These are phyloP conservation scores for Pachyuromys duprasi DNA, from an alignment of 2,797 vertebrate species.

Conservation along the genomic window DNA sequence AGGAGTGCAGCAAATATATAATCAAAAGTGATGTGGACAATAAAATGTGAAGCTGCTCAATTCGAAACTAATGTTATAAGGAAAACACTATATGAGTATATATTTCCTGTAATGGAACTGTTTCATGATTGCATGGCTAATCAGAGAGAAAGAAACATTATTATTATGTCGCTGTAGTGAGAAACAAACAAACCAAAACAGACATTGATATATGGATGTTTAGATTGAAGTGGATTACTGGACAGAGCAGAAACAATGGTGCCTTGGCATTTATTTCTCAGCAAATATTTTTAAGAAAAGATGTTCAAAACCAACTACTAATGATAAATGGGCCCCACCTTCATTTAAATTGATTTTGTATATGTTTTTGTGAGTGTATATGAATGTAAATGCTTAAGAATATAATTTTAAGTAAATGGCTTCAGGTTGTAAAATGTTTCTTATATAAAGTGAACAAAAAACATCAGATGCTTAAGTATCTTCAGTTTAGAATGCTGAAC, in stretches of 20 bases:
- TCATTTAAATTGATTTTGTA: not conserved
- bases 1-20: not conserved
- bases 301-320: not conserved
- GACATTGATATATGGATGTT: not conserved
- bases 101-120: slow-evolving; percentile 42
- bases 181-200: not conserved
- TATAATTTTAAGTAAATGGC: not conserved
- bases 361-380: too few species aligned
- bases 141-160: slow-evolving; percentile 47
- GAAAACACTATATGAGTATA: not conserved
- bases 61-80: not conserved
- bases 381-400: not conserved
- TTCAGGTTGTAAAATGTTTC: slow-evolving; percentile 26
- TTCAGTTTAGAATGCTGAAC: not conserved
- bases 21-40: not conserved
- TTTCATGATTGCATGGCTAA: not conserved
- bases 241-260: not conserved
- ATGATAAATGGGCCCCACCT: not conserved
- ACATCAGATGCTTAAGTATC: not conserved
- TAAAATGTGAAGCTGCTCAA: not conserved
- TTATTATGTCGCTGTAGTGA: not conserved
- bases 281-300: not conserved
- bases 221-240: not conserved
- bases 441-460: slow-evolving; percentile 21
- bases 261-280: not conserved